Percentiles rank a stretch among this genome's conserved stretches.
phyloP scores from a whole-genome alignment of 1,140 invertebrate genomes.

The Papilio polytes region DNA sequence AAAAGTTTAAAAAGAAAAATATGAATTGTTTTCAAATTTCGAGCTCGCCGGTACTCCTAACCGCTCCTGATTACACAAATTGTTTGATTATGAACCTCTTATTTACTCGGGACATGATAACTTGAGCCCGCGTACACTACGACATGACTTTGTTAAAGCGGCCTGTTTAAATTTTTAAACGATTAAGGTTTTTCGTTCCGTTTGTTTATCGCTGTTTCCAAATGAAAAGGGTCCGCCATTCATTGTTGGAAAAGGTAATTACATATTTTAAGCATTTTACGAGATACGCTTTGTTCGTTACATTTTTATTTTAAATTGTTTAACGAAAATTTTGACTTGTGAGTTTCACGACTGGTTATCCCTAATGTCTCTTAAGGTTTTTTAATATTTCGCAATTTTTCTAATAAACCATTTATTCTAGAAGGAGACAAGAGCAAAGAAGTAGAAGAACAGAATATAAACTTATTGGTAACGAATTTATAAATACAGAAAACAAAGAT shows the following conservation, averaged over 20 bases:
- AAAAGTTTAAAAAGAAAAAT: not conserved
- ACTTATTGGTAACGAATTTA: too few relatives aligned
- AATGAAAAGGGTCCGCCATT: slow-evolving; percentile 3
- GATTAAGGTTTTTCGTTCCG: slow-evolving; percentile 36
- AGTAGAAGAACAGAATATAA: too few relatives aligned
- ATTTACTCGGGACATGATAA: slow-evolving; percentile 60
- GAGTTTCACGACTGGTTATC: too few relatives aligned
- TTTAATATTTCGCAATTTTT: too few relatives aligned
- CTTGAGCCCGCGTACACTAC: slow-evolving; percentile 44
- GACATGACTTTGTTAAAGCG: slow-evolving; percentile 55
- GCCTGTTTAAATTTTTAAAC: slow-evolving; percentile 42
- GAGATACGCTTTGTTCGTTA: not conserved
- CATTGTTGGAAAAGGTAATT: slow-evolving; percentile 7
- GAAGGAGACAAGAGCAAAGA: not conserved
- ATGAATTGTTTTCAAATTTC: not conserved
- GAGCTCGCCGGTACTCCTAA: slow-evolving; percentile 7
- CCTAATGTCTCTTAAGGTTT: too few relatives aligned
- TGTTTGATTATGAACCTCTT: slow-evolving; percentile 61
- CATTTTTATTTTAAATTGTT: not conserved
- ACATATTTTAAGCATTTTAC: slow-evolving; percentile 12
- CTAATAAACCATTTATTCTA: too few relatives aligned
- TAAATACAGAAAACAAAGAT: too few relatives aligned
- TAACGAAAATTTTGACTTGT: not conserved
- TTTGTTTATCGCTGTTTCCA: slow-evolving; percentile 32
- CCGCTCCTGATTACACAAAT: slow-evolving; percentile 63